These are phyloP conservation scores for Eupeodes luniger DNA, from an alignment of 2,888 invertebrate genomes.

Conservation along the genomic window DNA sequence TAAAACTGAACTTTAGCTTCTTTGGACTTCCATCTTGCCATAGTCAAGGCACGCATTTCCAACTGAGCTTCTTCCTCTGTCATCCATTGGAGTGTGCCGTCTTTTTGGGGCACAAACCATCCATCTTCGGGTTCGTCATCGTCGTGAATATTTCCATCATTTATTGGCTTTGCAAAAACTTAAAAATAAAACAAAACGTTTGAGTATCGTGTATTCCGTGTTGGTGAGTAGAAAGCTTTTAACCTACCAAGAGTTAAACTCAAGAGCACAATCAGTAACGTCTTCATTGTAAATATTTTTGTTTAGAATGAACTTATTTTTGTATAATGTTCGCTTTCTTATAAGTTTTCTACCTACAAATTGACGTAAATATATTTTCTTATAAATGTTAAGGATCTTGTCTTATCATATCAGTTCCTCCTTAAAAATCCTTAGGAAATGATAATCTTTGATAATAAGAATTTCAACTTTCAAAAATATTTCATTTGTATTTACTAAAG, in stretches of 20 bases:
- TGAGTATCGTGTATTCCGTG: background rate
- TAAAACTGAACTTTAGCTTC: constrained; percentile 5
- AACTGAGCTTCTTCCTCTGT: constrained; percentile 23
- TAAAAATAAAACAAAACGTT: background rate
- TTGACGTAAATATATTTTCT: background rate
- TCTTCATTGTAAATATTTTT: constrained; percentile 6
- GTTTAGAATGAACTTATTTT: background rate
- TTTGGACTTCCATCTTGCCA: background rate
- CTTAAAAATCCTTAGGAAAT: background rate
- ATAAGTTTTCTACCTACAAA: background rate
- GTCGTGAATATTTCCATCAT: background rate
- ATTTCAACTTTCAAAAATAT: background rate
- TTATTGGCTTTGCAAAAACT: background rate
- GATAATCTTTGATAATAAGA: background rate
- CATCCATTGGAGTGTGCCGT: constrained; percentile 15
- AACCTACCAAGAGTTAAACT: constrained; percentile 5
- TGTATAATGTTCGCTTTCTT: background rate
- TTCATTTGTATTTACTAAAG: too few species aligned
- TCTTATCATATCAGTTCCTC: background rate
- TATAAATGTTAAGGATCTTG: background rate
- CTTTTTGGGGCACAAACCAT: constrained; percentile 20
- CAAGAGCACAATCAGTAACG: background rate
- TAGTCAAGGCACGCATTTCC: background rate
- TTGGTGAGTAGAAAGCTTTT: background rate
- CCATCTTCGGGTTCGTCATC: background rate